These are phyloP conservation scores for Criorhina ranunculi DNA, from an alignment of 2,888 invertebrate genomes.

Conservation along the genomic window DNA sequence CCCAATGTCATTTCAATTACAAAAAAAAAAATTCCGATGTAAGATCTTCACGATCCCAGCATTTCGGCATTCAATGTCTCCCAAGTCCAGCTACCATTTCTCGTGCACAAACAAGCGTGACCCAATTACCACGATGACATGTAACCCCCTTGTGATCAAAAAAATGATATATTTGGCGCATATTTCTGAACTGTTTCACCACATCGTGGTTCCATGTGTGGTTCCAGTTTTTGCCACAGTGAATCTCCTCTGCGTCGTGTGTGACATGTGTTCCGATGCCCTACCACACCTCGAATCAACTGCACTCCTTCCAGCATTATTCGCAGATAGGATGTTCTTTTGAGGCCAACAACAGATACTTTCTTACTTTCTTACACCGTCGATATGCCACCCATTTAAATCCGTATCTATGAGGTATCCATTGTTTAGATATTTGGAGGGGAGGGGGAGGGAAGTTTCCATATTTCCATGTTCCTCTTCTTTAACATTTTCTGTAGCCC, in stretches of 20 bases:
- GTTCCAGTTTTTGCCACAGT: constrained; percentile 16
- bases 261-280: constrained; percentile 6
- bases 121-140: constrained; percentile 42
- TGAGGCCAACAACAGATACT: constrained; percentile 9
- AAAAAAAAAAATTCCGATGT: not conserved
- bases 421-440: constrained; percentile 28
- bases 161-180: constrained; percentile 23
- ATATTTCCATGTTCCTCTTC: constrained; percentile 1
- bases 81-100: not conserved
- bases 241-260: not conserved
- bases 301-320: constrained; percentile 18
- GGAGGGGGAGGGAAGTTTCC: not conserved
- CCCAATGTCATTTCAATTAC: constrained; percentile 1
- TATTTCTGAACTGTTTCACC: constrained; percentile 5
- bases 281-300: constrained; percentile 21
- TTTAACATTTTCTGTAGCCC: constrained; percentile 6
- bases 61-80: not conserved
- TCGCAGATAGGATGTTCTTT: constrained; percentile 9
- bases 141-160: constrained; percentile 13
- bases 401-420: constrained; percentile 18
- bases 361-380: not conserved
- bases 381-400: not conserved
- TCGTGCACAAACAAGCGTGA: constrained; percentile 22
- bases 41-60: not conserved
- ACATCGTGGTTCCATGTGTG: constrained; percentile 34